Base-by-base conservation (phyloP, 2,888 invertebrate species). In the Lagria hirta region DNA sequence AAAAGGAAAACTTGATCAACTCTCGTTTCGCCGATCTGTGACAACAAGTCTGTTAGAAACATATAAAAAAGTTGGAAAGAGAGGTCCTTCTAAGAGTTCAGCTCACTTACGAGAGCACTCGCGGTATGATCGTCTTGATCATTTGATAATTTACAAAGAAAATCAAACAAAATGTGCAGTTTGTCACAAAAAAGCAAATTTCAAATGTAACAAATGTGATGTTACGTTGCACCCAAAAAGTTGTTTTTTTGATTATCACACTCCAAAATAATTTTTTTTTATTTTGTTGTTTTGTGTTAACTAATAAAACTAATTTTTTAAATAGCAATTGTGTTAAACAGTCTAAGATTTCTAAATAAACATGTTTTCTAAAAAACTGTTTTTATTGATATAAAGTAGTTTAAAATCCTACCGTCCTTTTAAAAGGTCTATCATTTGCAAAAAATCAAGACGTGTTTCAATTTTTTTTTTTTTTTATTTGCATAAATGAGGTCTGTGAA, bases 1-100 rank as follows among this genome's bases (percentile, higher is more conserved):
- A 21, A 49, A 52, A 11, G 53, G 54, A 29, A 47, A 23, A 17
- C n/a, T 55, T 21, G 54, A 60, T 28, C 54, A 56, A 23, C 28
- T 58, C 11, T 24, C 26, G 7, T 61, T 61, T 43, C 30, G 58
- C 18, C 37, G 57, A 34, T 26, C 20, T 8, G 23, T 59, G 16
- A 53, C 56, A 6, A 23, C n/a, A 10, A 35, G 11, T 8, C 18
- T 48, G 40, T 40, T 48, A n/a, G 44, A 42, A 42, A 28, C 28
- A 13, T 10, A 42, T 30, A 37, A 42, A 33, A 34, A n/a, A 22
- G 22, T 11, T 3, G 13, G 3, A 2, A 17, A 17, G 21, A 18
- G 33, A 33, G 33, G 33, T 2, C 20, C 20, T n/a, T 17, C 33
- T 3, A 33, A 17, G 10, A 4, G 12, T 3, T 20, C n/a, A 4